Conservation (phyloP, 2,113 vertebrate species). For the Ceyx melanurus region DNA sequence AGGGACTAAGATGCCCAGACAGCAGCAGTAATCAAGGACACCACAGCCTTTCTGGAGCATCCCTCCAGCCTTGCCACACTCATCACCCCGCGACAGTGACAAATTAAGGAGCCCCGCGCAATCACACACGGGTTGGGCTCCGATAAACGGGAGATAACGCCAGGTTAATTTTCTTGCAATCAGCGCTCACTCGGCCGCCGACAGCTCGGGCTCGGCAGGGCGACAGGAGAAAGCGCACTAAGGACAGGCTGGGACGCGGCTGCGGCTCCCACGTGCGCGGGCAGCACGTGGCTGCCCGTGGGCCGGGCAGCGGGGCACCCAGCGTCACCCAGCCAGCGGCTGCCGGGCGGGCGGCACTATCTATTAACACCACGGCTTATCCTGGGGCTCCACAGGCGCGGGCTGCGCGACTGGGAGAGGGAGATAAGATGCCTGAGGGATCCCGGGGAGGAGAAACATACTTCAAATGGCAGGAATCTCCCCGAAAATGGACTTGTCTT, state of each 20-base stretch:
- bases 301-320: background rate
- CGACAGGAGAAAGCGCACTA: background rate
- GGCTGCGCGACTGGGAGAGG: background rate
- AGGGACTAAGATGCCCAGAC: accelerated
- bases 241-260: background rate
- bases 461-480: conserved; percentile 16
- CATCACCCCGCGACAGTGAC: accelerated
- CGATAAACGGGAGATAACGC: background rate
- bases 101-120: background rate
- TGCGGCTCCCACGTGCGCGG: background rate
- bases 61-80: background rate
- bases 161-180: conserved; percentile 33
- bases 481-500: background rate
- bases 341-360: accelerated
- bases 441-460: background rate
- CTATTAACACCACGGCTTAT: background rate
- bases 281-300: background rate
- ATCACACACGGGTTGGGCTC: background rate
- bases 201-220: background rate
- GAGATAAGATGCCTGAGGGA: background rate
- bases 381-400: accelerated
- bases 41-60: background rate
- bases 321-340: background rate
- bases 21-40: background rate
- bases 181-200: accelerated